These are phyloP conservation scores for Antheraea mylitta DNA, from an alignment of 1,140 invertebrate species.

Conservation along the genomic window DNA sequence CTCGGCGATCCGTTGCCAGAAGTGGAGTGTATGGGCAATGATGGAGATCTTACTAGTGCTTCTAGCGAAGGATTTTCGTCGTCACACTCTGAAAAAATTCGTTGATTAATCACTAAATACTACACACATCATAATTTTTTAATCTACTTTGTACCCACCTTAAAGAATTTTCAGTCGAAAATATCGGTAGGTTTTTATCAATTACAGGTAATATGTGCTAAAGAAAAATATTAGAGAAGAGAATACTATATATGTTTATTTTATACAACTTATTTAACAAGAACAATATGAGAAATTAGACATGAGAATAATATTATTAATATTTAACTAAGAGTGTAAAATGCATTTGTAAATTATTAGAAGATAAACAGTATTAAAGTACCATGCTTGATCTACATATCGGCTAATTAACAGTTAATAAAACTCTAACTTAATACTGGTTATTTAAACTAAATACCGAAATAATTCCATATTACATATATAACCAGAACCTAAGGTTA, in stretches of 20 bases:
- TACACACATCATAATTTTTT: background rate
- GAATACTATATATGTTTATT: background rate
- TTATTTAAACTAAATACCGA: background rate
- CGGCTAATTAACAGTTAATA: background rate
- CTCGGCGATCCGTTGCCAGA: conserved; percentile 55
- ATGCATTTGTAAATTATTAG: background rate
- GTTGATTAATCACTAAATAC: background rate
- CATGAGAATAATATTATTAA: background rate
- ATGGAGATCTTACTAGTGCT: conserved; percentile 69
- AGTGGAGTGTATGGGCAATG: conserved; percentile 64
- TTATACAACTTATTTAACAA: background rate
- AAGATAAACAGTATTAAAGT: background rate
- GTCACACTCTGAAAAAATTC: conserved; percentile 72
- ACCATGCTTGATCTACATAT: background rate
- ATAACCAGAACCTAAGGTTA: background rate
- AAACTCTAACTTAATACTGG: background rate
- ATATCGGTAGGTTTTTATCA: background rate
- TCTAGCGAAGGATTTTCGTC: conserved; percentile 64
- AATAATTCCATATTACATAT: background rate
- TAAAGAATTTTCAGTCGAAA: background rate
- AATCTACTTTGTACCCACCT: background rate
- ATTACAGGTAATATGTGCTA: background rate
- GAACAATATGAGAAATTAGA: background rate
- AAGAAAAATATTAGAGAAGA: conserved; percentile 3
- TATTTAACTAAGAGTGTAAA: background rate